Conservation (phyloP, 2,888 invertebrate species). For the Pyrocoelia pectoralis region DNA sequence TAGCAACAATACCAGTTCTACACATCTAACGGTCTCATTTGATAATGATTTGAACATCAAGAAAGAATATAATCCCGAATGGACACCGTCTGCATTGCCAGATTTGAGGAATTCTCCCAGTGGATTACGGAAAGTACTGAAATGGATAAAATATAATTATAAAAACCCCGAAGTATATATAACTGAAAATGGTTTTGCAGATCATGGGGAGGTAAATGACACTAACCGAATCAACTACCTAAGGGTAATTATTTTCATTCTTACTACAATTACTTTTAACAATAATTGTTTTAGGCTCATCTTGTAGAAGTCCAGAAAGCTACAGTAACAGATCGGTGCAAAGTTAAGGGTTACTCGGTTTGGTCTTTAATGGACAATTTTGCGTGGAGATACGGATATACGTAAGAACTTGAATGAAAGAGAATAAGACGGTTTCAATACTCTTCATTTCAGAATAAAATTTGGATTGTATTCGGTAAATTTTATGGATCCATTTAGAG, state of each 20-base stretch:
- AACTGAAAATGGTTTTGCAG: constrained; percentile 69
- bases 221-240: constrained; percentile 59
- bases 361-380: constrained; percentile 86
- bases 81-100: constrained; percentile 62
- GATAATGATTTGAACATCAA: constrained; percentile 59
- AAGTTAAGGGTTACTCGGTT: constrained; percentile 72
- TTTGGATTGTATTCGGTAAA: constrained; percentile 77
- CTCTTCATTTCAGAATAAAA: constrained; percentile 62
- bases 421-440: neutral
- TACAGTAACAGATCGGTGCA: constrained; percentile 65
- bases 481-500: constrained; percentile 65
- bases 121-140: constrained; percentile 67
- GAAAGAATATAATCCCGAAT: constrained; percentile 59
- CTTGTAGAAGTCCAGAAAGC: constrained; percentile 61
- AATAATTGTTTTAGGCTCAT: constrained; percentile 53
- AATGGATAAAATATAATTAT: constrained; percentile 58
- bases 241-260: constrained; percentile 45
- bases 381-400: constrained; percentile 80
- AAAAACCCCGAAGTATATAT: constrained; percentile 65
- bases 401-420: constrained; percentile 61
- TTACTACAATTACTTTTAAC: neutral
- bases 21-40: constrained; percentile 58
- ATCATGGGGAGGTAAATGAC: constrained; percentile 61
- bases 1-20: constrained; percentile 48
- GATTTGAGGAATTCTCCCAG: constrained; percentile 68